phyloP scores from a whole-genome alignment of 2,113 vertebrate genomes.

The Telmatochromis bifrenatus region DNA sequence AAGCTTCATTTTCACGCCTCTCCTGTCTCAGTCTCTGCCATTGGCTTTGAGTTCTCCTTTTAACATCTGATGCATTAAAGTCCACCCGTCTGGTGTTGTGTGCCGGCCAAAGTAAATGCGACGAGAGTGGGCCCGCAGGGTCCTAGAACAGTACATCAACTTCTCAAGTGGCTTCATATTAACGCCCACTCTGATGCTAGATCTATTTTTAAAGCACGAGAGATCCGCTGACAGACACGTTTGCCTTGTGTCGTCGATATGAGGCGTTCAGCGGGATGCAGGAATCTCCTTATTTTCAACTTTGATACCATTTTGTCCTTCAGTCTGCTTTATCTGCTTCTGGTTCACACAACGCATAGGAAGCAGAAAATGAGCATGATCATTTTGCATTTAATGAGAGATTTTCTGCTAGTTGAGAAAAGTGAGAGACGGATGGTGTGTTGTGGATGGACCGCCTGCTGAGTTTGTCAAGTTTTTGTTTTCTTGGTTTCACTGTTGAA shows the following conservation, averaged over 20 bases:
- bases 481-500: background rate
- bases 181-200: background rate
- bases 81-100: background rate
- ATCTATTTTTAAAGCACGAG: background rate
- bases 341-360: background rate
- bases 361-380: background rate
- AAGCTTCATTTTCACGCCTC: background rate
- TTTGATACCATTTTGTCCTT: background rate
- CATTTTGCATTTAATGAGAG: background rate
- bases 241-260: background rate
- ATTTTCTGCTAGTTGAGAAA: background rate
- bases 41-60: background rate
- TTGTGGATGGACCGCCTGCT: background rate
- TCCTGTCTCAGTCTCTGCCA: background rate
- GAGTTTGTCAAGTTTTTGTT: background rate
- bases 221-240: background rate
- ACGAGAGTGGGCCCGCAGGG: background rate
- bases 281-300: background rate
- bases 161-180: background rate
- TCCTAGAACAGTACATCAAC: background rate
- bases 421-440: background rate
- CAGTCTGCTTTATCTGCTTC: background rate
- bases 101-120: conserved; percentile 1
- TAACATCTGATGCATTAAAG: background rate
- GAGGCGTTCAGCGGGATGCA: background rate